A percentile compares a stretch with the other conserved stretches of the same genome.
These are phyloP conservation scores for Trematomus bernacchii DNA, from an alignment of 2,797 vertebrate genomes.

Conservation along the genomic window DNA sequence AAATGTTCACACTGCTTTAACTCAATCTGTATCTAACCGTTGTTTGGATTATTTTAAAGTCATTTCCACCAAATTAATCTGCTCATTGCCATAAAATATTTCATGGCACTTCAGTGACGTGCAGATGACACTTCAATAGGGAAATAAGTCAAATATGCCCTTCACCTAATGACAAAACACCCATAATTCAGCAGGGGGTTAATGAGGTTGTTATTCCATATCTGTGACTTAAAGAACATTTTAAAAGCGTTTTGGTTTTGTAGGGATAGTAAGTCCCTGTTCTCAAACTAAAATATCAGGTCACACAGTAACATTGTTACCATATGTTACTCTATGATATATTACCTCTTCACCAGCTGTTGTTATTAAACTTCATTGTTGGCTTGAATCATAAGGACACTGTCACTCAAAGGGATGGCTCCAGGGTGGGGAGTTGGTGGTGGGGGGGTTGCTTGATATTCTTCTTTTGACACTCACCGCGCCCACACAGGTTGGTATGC, in stretches of 20 bases:
- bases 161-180: slow-evolving; percentile 10
- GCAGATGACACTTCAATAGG: slow-evolving; percentile 6
- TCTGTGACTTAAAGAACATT: slow-evolving; percentile 8
- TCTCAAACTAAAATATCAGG: slow-evolving; percentile 23
- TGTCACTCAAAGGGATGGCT: slow-evolving; percentile 45
- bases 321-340: slow-evolving; percentile 17
- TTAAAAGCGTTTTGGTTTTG: no score
- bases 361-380: slow-evolving; percentile 30
- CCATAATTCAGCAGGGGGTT: background rate
- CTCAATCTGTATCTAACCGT: slow-evolving; percentile 17
- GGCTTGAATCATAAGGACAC: slow-evolving; percentile 34
- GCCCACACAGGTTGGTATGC: slow-evolving; percentile 51
- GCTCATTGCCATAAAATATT: slow-evolving; percentile 13
- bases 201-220: slow-evolving; percentile 18
- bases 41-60: background rate
- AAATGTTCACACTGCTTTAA: slow-evolving; percentile 10
- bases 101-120: slow-evolving; percentile 10
- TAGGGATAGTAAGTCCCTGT: background rate
- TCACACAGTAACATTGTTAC: slow-evolving; percentile 25
- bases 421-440: slow-evolving; percentile 14
- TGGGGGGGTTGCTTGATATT: slow-evolving; percentile 42
- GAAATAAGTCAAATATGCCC: slow-evolving; percentile 15
- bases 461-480: slow-evolving; percentile 50
- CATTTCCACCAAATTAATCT: slow-evolving; percentile 15
- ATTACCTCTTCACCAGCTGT: slow-evolving; percentile 19